Conservation (phyloP, 92 coral and sea anemone genomes). For the Porites cylindrica region DNA sequence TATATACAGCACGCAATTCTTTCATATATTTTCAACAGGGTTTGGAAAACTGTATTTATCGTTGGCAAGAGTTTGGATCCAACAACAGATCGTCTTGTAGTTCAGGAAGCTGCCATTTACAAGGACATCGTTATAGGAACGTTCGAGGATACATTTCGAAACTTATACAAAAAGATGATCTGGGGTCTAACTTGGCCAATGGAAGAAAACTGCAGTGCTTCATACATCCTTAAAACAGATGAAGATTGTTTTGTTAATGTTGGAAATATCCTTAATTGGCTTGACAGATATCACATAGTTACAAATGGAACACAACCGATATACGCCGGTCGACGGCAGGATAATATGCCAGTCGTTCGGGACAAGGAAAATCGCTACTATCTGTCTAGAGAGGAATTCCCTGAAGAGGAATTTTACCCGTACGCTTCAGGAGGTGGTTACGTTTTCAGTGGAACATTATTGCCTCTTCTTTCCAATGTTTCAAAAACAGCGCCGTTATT, state of each 20-base stretch:
- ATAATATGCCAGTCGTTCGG: conserved; percentile 37
- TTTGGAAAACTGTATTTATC: conserved; percentile 62
- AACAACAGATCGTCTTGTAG: conserved; percentile 19
- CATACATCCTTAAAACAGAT: conserved; percentile 62
- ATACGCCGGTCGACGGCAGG: conserved; percentile 63
- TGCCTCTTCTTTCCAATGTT: too few relatives aligned
- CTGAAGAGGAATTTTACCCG: conserved; percentile 10
- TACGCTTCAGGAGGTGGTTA: conserved; percentile 66
- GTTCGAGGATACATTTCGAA: conserved; percentile 59
- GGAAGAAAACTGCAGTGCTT: conserved; percentile 33
- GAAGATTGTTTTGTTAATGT: conserved; percentile 64
- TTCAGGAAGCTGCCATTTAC: conserved; percentile 29
- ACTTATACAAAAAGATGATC: conserved; percentile 47
- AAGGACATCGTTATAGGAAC: conserved; percentile 48
- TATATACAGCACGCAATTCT: too few relatives aligned
- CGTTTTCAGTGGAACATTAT: conserved; percentile 32
- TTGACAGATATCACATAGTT: conserved; percentile 22
- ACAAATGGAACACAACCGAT: conserved; percentile 36
- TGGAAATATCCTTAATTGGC: conserved; percentile 38
- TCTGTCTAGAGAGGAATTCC: conserved; percentile 39
- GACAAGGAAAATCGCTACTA: conserved; percentile 56
- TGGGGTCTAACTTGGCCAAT: conserved; percentile 51
- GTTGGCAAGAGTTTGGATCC: conserved; percentile 41
- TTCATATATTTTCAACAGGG: conserved; percentile 8
- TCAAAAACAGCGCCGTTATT: too few relatives aligned